phyloP scores from a whole-genome alignment of 2,888 invertebrate genomes.

The Phengaris arion region DNA sequence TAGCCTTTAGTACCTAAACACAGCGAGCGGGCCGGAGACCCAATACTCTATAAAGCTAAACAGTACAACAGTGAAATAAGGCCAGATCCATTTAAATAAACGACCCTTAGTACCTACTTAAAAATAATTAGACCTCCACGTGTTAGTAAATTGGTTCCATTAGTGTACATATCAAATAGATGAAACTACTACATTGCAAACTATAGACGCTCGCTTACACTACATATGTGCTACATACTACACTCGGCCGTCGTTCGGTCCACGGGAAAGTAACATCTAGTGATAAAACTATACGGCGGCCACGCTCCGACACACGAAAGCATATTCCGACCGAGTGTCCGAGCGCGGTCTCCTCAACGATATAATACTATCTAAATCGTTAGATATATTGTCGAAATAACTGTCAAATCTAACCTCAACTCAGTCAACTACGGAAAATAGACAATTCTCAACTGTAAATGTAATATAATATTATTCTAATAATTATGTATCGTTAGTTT shows the following conservation, averaged over 20 bases:
- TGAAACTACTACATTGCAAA: conserved; percentile 56
- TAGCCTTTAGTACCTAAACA: conserved; percentile 48
- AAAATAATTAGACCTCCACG: conserved; percentile 56
- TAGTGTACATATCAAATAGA: conserved; percentile 47
- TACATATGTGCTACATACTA: conserved; percentile 56
- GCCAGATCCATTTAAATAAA: conserved; percentile 54
- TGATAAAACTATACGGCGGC: conserved; percentile 48
- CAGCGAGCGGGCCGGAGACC: conserved; percentile 35
- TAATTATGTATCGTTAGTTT: conserved; percentile 34
- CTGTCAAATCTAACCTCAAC: conserved; percentile 55
- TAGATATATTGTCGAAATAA: conserved; percentile 54
- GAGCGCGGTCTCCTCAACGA: conserved; percentile 10
- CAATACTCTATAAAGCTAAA: conserved; percentile 46
- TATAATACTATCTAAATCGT: conserved; percentile 42
- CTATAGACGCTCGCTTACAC: conserved; percentile 59
- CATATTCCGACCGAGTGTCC: not conserved
- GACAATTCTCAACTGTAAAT: conserved; percentile 46
- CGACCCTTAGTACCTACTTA: conserved; percentile 55
- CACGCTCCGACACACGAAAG: conserved; percentile 45
- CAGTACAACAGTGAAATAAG: conserved; percentile 53
- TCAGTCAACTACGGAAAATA: conserved; percentile 72
- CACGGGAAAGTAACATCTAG: conserved; percentile 56
- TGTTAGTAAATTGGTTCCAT: conserved; percentile 69
- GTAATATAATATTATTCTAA: conserved; percentile 39
- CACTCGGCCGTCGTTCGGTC: conserved; percentile 60